These are phyloP conservation scores for Phoenicopterus ruber DNA, from an alignment of 2,113 vertebrate genomes.

Conservation along the genomic window DNA sequence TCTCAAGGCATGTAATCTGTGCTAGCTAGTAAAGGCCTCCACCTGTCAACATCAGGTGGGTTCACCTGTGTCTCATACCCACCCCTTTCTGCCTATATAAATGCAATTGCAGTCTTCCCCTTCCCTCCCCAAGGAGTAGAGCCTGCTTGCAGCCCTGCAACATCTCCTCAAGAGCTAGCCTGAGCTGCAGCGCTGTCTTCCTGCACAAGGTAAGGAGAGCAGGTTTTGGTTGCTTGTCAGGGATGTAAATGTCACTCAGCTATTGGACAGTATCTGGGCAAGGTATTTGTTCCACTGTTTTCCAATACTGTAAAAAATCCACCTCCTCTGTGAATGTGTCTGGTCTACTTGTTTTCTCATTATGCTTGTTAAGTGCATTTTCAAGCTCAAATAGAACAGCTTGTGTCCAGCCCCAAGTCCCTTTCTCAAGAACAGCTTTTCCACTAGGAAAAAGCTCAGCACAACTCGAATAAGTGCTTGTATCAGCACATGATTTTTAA, in stretches of 20 bases:
- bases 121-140: background rate
- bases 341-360: background rate
- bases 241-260: background rate
- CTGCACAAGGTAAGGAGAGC: background rate
- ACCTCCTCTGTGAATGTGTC: background rate
- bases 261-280: background rate
- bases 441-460: background rate
- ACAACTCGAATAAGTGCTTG: background rate
- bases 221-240: background rate
- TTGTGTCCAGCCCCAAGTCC: background rate
- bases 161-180: fast-evolving
- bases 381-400: background rate
- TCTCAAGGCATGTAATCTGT: background rate
- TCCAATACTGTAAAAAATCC: background rate
- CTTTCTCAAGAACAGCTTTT: background rate
- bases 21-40: background rate
- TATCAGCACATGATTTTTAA: background rate
- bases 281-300: background rate
- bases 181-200: background rate
- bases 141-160: fast-evolving
- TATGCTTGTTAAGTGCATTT: background rate
- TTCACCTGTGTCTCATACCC: background rate
- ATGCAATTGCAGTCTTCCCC: fast-evolving
- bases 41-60: background rate
- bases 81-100: background rate